Evolutionary conservation across 2,888 invertebrate genomes (phyloP).

Genomic region (Cheilosia vulpina): DNA sequence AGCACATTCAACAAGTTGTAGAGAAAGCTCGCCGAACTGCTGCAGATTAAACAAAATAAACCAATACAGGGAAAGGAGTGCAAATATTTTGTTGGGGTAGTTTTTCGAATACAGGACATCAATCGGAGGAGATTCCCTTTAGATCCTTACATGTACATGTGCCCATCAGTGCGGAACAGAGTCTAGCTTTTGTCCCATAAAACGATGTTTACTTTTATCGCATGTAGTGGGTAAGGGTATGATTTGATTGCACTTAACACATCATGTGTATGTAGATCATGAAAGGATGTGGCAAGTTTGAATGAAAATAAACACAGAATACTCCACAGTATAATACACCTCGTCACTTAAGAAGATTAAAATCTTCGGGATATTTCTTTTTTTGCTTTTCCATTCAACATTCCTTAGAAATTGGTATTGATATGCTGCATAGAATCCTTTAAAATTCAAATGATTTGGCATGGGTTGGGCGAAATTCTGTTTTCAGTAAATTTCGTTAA

Average conservation of each 20-base stretch:
- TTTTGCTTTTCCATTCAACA: background rate
- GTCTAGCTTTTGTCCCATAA: slow-evolving; percentile 5
- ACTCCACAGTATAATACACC: background rate
- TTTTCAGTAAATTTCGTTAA: background rate
- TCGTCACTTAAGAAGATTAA: slow-evolving; percentile 32
- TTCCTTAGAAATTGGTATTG: background rate
- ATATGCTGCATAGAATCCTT: background rate
- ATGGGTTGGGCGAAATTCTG: too few relatives aligned
- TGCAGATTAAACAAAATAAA: slow-evolving; percentile 32
- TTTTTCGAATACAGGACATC: background rate
- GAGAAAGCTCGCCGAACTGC: slow-evolving; percentile 49
- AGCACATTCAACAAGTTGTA: slow-evolving; percentile 63
- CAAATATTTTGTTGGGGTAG: background rate
- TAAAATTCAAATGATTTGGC: too few relatives aligned
- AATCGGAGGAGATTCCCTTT: background rate
- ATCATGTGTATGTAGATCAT: background rate
- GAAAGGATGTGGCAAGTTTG: slow-evolving; percentile 7
- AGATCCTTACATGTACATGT: background rate
- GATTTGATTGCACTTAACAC: slow-evolving; percentile 13
- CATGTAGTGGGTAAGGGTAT: background rate
- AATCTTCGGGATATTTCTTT: background rate
- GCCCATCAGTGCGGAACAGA: slow-evolving; percentile 15
- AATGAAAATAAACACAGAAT: slow-evolving; percentile 1
- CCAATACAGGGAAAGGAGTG: background rate
- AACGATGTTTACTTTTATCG: slow-evolving; percentile 20